Base-by-base conservation (phyloP, 2,888 invertebrate genomes). In the Chrysolina oricalcia region DNA sequence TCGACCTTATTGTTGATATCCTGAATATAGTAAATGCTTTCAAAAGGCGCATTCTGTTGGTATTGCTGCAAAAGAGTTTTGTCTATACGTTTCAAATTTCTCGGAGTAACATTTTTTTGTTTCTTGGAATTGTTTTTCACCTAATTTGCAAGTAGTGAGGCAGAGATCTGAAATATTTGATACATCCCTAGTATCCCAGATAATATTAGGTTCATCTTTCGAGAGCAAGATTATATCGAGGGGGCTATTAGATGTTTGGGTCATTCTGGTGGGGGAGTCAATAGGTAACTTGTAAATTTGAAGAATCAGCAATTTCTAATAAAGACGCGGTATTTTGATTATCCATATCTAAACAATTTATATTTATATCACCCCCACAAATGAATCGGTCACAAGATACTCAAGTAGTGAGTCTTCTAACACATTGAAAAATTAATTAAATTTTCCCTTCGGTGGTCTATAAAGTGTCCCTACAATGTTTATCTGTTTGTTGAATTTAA, bases 121-220 rank as follows among this genome's bases (percentile, higher is more conserved):
- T 53, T 53, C 17, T 53, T 53, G 3, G 4, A 53, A 5, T 4
- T 19, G 4, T 19, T 53, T 53, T 5, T 5, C 19, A 17, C 19
- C 4, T n/a, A n/a, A n/a, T n/a, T n/a, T n/a, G n/a, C n/a, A n/a
- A n/a, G n/a, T n/a, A n/a, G n/a, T n/a, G n/a, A 19, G 50, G 11
- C 50, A 53, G 19, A 17, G 50, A 53, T 53, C 50, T 8, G 50
- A 53, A 53, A 53, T 53, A 53, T 53, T 53, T 5, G 50, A 19
- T 19, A 19, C 50, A 53, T 53, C 50, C 50, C 19, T n/a, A 8
- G 19, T 53, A 5, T 53, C 19, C 19, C 50, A 53, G 0, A n/a
- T n/a, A n/a, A n/a, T n/a, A n/a, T n/a, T n/a, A n/a, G n/a, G n/a
- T n/a, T n/a, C n/a, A n/a, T n/a, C n/a, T n/a, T n/a, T n/a, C n/a